These are phyloP conservation scores for Agrenia bidenticulata DNA, from an alignment of 2,888 invertebrate genomes.

Conservation along the genomic window DNA sequence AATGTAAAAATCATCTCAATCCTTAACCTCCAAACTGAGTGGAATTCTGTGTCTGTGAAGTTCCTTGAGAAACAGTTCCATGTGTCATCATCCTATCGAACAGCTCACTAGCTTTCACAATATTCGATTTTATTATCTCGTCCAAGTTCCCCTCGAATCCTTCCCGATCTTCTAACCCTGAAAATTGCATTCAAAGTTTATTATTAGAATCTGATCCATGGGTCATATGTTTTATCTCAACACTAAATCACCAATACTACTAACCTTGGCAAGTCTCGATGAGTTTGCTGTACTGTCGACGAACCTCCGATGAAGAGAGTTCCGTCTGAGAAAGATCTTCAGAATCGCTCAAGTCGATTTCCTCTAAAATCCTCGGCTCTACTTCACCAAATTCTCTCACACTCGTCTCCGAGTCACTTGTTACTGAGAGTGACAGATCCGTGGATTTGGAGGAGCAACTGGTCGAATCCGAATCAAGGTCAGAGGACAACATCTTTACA, in stretches of 20 bases:
- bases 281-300: conserved; percentile 25
- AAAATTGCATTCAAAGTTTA: neutral
- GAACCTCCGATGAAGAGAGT: conserved; percentile 8
- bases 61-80: neutral
- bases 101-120: conserved; percentile 4
- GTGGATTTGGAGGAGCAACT: neutral
- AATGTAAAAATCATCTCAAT: too few species aligned
- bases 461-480: neutral
- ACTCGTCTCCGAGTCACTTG: too few species aligned
- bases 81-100: neutral
- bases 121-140: conserved; percentile 28
- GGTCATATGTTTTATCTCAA: neutral
- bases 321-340: too few species aligned
- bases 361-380: neutral
- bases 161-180: conserved; percentile 29
- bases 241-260: too few species aligned
- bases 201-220: neutral
- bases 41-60: neutral
- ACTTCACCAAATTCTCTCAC: neutral
- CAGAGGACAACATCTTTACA: neutral
- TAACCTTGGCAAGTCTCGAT: conserved; percentile 41
- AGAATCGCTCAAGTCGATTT: too few species aligned
- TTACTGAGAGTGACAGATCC: too few species aligned
- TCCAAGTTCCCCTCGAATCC: conserved; percentile 24
- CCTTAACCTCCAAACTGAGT: neutral